Evolutionary conservation across 2,113 vertebrate species (phyloP).

Genomic region (Coregonus clupeaformis): DNA sequence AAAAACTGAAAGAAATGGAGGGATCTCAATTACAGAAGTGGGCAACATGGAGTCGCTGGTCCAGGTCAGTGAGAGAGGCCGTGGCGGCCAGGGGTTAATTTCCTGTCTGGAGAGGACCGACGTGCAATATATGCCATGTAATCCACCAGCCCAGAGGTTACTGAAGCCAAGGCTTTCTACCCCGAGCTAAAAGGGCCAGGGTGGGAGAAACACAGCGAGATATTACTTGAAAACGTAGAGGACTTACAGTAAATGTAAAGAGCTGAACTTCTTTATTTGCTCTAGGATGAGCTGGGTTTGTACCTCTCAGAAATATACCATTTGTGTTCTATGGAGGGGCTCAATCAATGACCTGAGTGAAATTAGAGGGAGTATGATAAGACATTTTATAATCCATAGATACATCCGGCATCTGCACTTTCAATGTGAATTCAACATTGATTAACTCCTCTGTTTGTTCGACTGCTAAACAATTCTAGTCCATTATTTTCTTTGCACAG

Average conservation of each 20-base stretch:
- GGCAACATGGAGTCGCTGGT: slow-evolving; percentile 40
- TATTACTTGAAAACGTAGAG: slow-evolving; percentile 4
- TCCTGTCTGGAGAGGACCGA: slow-evolving; percentile 50
- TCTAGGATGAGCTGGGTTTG: background rate
- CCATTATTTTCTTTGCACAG: slow-evolving; percentile 7
- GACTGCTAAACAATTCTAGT: background rate
- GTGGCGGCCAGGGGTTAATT: slow-evolving; percentile 61
- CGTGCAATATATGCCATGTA: slow-evolving; percentile 53
- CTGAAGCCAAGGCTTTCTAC: slow-evolving; percentile 11
- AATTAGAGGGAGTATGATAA: slow-evolving; percentile 1
- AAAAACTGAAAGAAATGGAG: slow-evolving; percentile 34
- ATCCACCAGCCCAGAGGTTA: slow-evolving; percentile 37
- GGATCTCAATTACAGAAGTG: slow-evolving; percentile 70
- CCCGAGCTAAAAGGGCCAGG: slow-evolving; percentile 2
- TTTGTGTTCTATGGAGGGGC: background rate
- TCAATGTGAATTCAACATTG: slow-evolving; percentile 5
- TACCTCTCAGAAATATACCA: background rate
- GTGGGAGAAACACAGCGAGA: background rate
- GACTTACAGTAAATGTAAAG: background rate
- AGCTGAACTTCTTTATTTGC: background rate
- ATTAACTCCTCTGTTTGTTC: background rate
- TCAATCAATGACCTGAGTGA: slow-evolving; percentile 4
- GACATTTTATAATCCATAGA: slow-evolving; percentile 20
- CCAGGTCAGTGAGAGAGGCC: slow-evolving; percentile 46
- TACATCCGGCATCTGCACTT: background rate